Percentiles rank a stretch among this genome's conserved stretches.
phyloP scores from a whole-genome alignment of 2,797 vertebrate genomes.

The Tokudaia tokunoshimensis region DNA sequence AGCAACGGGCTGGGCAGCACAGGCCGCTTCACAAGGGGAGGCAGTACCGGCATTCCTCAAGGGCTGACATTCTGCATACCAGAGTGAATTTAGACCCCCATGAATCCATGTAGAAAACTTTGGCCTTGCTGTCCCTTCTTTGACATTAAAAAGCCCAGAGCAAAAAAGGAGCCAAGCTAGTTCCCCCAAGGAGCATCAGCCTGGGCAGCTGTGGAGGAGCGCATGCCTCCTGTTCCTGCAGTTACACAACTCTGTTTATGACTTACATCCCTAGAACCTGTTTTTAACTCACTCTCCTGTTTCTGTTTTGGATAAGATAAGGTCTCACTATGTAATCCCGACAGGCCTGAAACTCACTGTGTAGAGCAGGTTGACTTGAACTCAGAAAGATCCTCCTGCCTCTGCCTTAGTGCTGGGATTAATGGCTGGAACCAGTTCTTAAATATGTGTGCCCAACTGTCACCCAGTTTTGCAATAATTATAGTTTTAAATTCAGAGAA shows the following conservation, averaged over 20 bases:
- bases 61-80: background rate
- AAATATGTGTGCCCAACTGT: background rate
- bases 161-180: background rate
- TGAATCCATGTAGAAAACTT: background rate
- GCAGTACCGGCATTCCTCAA: background rate
- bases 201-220: background rate
- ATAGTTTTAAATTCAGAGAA: background rate
- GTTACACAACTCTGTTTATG: background rate
- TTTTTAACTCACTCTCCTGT: background rate
- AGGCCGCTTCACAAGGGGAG: background rate
- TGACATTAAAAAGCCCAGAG: background rate
- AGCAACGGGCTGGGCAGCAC: slow-evolving; percentile 5
- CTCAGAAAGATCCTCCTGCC: background rate
- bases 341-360: background rate
- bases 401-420: background rate
- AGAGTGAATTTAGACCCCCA: background rate
- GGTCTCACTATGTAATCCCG: background rate
- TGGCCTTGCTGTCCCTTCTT: slow-evolving; percentile 52
- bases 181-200: background rate
- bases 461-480: slow-evolving; percentile 7
- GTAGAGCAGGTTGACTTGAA: background rate
- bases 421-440: background rate
- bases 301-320: background rate
- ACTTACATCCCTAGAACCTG: background rate
- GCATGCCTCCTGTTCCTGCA: background rate